Evolutionary conservation across 1,140 invertebrate genomes (phyloP).

Genomic region (Notospermus geniculatus): DNA sequence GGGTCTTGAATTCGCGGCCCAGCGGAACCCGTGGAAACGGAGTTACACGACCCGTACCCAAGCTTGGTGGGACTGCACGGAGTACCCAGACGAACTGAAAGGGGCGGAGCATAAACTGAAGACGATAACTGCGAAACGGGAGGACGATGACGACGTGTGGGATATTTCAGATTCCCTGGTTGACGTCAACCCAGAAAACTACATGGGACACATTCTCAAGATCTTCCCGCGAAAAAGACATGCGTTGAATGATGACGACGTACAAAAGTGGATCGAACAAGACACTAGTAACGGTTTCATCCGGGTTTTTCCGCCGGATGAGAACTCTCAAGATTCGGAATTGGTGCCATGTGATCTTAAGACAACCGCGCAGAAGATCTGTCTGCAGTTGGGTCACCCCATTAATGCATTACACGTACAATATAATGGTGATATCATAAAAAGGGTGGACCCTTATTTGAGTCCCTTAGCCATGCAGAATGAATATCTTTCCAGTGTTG

Average conservation of each 20-base stretch:
- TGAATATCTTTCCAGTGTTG: conserved; percentile 48
- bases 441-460: conserved; percentile 50
- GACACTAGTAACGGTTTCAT: conserved; percentile 53
- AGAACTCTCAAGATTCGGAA: conserved; percentile 30
- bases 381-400: conserved; percentile 42
- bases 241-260: conserved; percentile 22
- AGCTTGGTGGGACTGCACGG: too few species aligned
- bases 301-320: conserved; percentile 43
- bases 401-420: conserved; percentile 52
- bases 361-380: conserved; percentile 50
- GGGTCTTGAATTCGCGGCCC: too few species aligned
- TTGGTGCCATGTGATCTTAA: conserved; percentile 48
- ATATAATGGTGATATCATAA: conserved; percentile 53
- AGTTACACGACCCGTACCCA: too few species aligned
- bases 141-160: too few species aligned
- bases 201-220: too few species aligned
- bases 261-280: conserved; percentile 45
- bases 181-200: too few species aligned
- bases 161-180: too few species aligned
- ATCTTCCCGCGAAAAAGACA: too few species aligned
- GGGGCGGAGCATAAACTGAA: too few species aligned
- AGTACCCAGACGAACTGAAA: too few species aligned
- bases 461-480: conserved; percentile 51
- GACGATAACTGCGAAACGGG: too few species aligned
- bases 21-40: too few species aligned